phyloP scores from a whole-genome alignment of 2,113 vertebrate species.

The Pluvialis apricaria region DNA sequence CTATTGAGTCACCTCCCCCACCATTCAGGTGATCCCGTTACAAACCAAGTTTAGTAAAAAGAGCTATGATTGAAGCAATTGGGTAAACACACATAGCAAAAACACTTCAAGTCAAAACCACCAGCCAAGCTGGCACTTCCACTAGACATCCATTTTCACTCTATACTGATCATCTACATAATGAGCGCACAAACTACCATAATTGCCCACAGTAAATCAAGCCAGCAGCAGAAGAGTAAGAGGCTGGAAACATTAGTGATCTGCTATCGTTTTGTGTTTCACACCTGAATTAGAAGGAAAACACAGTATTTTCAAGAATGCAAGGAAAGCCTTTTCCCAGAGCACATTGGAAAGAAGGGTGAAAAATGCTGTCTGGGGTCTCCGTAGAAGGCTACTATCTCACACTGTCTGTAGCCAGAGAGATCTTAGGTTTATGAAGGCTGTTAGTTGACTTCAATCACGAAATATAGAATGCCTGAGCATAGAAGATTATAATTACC shows the following conservation, averaged over 20 bases:
- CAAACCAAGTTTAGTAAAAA: not conserved
- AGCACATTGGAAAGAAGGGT: not conserved
- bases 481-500: not conserved
- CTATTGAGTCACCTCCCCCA: not conserved
- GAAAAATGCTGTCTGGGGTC: not conserved
- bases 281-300: not conserved
- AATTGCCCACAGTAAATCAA: not conserved
- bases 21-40: not conserved
- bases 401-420: not conserved
- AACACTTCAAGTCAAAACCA: not conserved
- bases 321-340: not conserved
- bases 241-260: not conserved
- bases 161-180: not conserved
- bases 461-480: rapidly evolving
- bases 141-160: not conserved
- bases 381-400: not conserved
- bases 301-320: not conserved
- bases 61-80: not conserved
- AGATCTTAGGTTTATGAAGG: not conserved
- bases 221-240: not conserved
- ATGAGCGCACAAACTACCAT: rapidly evolving
- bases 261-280: not conserved
- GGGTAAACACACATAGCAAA: not conserved
- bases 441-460: not conserved
- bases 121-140: not conserved